Evolutionary conservation across 2,888 invertebrate genomes (phyloP).

Genomic region (Glyphotaelius pellucidus): DNA sequence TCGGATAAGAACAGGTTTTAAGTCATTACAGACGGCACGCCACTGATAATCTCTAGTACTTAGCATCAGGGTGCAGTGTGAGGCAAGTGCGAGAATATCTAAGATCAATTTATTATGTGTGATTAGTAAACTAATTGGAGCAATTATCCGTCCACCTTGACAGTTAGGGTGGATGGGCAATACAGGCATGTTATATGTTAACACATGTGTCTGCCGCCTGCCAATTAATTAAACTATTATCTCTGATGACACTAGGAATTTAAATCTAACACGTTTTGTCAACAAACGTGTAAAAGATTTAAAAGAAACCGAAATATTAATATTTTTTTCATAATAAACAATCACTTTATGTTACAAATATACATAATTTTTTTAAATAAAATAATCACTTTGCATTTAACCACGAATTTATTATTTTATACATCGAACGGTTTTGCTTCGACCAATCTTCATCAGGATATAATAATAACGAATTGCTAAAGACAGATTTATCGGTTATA

Average conservation of each 20-base stretch:
- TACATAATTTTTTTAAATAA: too few species aligned
- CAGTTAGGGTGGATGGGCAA: not conserved
- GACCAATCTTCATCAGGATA: too few species aligned
- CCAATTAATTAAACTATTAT: not conserved
- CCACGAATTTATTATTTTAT: too few species aligned
- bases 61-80: not conserved
- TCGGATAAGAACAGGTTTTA: too few species aligned
- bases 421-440: too few species aligned
- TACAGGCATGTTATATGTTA: not conserved
- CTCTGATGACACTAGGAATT: not conserved
- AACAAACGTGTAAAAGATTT: not conserved
- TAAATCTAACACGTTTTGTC: not conserved
- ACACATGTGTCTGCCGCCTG: not conserved
- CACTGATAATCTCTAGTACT: not conserved
- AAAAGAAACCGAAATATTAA: not conserved
- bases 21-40: too few species aligned
- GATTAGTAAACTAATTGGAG: slow-evolving; percentile 43
- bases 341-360: too few species aligned
- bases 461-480: too few species aligned
- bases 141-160: slow-evolving; percentile 39
- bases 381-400: too few species aligned
- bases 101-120: slow-evolving; percentile 18
- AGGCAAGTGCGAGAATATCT: slow-evolving; percentile 15
- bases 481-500: too few species aligned
- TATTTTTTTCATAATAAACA: too few species aligned